Conservation (phyloP, 2,888 invertebrate species). For the Harpalus rufipes region DNA sequence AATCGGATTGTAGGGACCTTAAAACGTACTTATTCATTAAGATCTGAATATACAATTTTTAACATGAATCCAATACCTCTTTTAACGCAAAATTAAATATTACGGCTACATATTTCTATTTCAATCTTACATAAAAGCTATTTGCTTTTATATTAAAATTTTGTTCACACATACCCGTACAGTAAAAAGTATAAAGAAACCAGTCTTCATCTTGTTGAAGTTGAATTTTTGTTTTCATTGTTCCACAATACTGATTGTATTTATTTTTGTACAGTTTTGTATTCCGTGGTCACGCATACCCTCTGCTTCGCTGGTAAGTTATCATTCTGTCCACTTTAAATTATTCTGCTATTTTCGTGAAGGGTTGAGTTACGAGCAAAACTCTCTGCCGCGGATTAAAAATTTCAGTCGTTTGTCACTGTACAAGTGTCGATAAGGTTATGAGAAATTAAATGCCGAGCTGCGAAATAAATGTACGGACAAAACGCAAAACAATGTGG, state of each 20-base stretch:
- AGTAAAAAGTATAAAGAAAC: too few relatives aligned
- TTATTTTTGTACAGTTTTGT: conserved; percentile 21
- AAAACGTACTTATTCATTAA: too few relatives aligned
- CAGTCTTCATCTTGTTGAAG: not conserved
- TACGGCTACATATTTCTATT: too few relatives aligned
- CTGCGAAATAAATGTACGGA: conserved; percentile 7
- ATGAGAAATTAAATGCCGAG: not conserved
- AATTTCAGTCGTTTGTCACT: conserved; percentile 38
- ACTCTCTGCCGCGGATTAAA: conserved; percentile 36
- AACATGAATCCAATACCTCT: too few relatives aligned
- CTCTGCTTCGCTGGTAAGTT: conserved; percentile 34
- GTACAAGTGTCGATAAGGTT: conserved; percentile 24
- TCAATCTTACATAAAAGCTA: too few relatives aligned
- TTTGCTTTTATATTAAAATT: too few relatives aligned
- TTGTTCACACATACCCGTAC: too few relatives aligned
- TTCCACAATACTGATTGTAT: conserved; percentile 26
- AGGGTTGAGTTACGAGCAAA: conserved; percentile 30
- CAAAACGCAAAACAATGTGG: not conserved
- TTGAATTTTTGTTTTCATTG: not conserved
- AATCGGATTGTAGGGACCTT: too few relatives aligned
- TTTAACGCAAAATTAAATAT: too few relatives aligned
- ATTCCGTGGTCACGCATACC: conserved; percentile 8
- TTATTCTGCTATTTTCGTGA: conserved; percentile 47
- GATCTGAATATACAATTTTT: too few relatives aligned
- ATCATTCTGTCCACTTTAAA: conserved; percentile 52